Evolutionary conservation across 2,113 vertebrate species (phyloP), one percentile per base, ranked within the genome.

Genomic region (Trochalopteron elliotii): DNA sequence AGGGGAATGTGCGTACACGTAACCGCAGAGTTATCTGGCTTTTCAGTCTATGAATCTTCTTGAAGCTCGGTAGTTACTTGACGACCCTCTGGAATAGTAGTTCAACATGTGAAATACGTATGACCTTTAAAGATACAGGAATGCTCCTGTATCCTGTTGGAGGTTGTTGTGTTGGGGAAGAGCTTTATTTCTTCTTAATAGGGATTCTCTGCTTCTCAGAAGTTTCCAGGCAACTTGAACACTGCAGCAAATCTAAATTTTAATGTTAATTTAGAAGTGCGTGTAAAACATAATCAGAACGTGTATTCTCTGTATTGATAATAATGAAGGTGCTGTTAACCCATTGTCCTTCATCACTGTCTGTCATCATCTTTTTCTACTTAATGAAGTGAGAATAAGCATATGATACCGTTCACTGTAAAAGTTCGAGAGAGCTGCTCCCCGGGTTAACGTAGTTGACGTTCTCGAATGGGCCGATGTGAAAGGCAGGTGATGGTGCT

Each of bases 191-290:
- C 12, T 85, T 82, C 87, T 71, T 89, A 64, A 52, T 37, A 61
- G 44, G 20, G 23, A 23, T 33, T 89, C 50, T n/a, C 27, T 72
- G 55, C 59, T 68, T 70, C 40, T 86, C 40, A 2, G 85, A 93
- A 93, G 82, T 96, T 96, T 96, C 88, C 76, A 90, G 64, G 94
- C 93, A 95, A 87, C 90, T 96, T 93, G 79, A 93, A 60, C 59
- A 24, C 47, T 78, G 68, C 71, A 45, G n/a, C 67, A 78, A 71
- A 78, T 78, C 35, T 42, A 12, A 42, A 80, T 74, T 68, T 89
- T 63, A 76, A 21, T 77, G 33, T 77, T 45, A 39, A 14, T 83
- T 91, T 77, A 69, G 50, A 61, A 77, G 7, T 17, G 27, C 4
- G 3, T 70, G 23, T 88, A 59, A 55, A 77, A 39, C 56, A 20